These are phyloP conservation scores for Platanista minor DNA, from an alignment of 2,113 vertebrate genomes.

Conservation along the genomic window DNA sequence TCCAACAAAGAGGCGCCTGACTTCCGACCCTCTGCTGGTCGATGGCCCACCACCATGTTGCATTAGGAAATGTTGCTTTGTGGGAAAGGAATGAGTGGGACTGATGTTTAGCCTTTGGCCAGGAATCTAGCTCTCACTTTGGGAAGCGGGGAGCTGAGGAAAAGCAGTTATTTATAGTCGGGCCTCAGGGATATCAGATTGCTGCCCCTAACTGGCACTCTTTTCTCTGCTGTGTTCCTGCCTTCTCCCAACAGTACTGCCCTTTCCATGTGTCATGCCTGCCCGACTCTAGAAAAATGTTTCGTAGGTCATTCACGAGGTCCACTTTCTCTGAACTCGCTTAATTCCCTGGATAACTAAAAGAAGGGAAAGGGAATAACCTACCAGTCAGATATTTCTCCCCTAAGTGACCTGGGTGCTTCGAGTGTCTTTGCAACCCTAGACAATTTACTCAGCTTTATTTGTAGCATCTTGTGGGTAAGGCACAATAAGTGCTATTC, in stretches of 20 bases:
- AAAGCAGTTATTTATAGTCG: background rate
- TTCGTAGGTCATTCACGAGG: background rate
- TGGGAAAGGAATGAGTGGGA: background rate
- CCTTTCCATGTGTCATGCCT: background rate
- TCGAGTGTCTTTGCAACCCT: background rate
- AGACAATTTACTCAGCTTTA: background rate
- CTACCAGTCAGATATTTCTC: background rate
- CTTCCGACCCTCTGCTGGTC: background rate
- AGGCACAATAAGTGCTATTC: background rate
- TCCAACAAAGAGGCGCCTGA: background rate
- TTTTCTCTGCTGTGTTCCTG: background rate
- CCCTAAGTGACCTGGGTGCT: background rate
- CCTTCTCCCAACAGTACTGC: background rate
- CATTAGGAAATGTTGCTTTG: background rate
- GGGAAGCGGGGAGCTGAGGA: background rate
- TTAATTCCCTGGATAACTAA: background rate
- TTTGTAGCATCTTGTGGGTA: background rate
- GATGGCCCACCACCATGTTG: too few species aligned
- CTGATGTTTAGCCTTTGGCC: background rate
- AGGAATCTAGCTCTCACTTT: background rate
- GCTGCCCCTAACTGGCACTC: background rate
- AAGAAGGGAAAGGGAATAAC: background rate
- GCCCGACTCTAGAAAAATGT: background rate
- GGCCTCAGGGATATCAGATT: background rate
- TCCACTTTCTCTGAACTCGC: background rate